Conservation (phyloP, 2,888 invertebrate genomes). For the Chaitophorus viminalis region DNA sequence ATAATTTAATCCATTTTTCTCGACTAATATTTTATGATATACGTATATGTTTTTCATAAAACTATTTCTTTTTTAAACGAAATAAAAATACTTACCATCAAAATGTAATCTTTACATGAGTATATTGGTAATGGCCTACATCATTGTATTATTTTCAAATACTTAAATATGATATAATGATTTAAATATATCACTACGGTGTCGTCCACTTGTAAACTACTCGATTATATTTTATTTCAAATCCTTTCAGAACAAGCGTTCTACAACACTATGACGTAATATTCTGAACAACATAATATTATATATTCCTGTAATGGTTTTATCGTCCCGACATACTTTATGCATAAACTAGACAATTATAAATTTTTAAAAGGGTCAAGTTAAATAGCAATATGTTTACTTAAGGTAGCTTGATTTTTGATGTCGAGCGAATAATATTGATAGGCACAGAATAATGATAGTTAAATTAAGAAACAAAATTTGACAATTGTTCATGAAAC, state of each 20-base stretch:
- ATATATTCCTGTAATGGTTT: not conserved
- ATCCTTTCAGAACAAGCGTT: not conserved
- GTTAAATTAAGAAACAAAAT: not conserved
- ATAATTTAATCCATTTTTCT: not conserved
- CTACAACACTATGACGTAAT: not conserved
- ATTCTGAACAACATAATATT: not conserved
- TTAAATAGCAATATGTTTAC: constrained; percentile 7
- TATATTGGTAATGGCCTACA: not conserved
- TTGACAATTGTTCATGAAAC: not conserved
- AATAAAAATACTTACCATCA: not conserved
- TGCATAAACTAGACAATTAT: too few relatives aligned
- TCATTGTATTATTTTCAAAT: not conserved
- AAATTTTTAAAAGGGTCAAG: not conserved
- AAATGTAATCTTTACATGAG: not conserved
- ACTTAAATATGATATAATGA: not conserved
- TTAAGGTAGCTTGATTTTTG: not conserved
- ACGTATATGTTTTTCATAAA: not conserved
- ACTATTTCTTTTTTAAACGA: not conserved
- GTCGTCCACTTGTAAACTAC: not conserved
- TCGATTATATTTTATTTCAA: not conserved
- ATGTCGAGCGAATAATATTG: not conserved
- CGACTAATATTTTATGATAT: not conserved
- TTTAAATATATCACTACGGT: not conserved
- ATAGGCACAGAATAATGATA: not conserved
- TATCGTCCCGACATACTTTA: not conserved